Base-by-base conservation (phyloP, 2,797 vertebrate genomes). In the Gallinago nigripennis region DNA sequence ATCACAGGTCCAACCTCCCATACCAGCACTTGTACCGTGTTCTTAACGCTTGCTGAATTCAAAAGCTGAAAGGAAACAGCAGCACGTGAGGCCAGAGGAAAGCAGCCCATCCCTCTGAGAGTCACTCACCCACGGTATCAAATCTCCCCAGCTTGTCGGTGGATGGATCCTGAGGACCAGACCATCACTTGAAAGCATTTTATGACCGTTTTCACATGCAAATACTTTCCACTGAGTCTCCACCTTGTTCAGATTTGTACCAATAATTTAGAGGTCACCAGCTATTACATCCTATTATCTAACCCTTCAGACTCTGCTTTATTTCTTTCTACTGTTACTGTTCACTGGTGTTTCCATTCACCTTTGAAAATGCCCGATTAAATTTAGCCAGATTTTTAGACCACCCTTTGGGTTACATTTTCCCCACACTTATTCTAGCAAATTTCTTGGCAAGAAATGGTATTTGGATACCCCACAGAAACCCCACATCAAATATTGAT, bases 381-480 rank as follows among this genome's bases (percentile, higher is more conserved):
- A 91, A 78, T 92, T 83, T 61, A 89, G 61, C 48, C 71, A 61
- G 25, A 71, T 70, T 92, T 92, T 78, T 71, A 91, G 69, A 78
- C 60, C 68, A 79, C 19, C 6, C 45, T 65, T 72, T 27, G 57
- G 63, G 73, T 86, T 75, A 68, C 39, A 33, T 82, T 92, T 88
- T 41, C 79, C 43, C 70, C 65, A 84, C 33, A 54, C 69, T 87
- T 68, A 81, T 65, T 69, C 76, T 61, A 88, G 76, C 43, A 39
- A 39, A 65, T 76, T 87, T 76, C 84, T 88, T 63, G 61, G 58
- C 93, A 92, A 95, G 68, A 95, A 83, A 72, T 83, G 79, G 25
- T 94, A 92, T 83, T 86, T 93, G 81, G 92, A 94, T 93, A 93
- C 78, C 88, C 94, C 73, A 73, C 70, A 90, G 60, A 93, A 95